Evolutionary conservation across 2,797 vertebrate species (phyloP).

Genomic region (Delichon dasypus): DNA sequence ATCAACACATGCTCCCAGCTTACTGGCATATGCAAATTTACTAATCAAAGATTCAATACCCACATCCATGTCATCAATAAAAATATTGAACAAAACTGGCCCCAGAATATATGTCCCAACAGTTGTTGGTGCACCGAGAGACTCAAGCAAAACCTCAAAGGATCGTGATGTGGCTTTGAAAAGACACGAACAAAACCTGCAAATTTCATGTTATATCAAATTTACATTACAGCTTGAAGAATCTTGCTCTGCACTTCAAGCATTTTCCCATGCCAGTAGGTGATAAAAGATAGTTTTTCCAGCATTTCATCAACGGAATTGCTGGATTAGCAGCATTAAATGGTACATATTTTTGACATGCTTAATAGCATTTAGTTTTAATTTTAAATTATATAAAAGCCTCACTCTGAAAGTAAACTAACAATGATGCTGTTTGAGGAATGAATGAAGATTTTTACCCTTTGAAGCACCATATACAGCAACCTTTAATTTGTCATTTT

Average conservation of each 20-base stretch:
- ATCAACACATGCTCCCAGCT: no score
- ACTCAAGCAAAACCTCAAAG: not conserved
- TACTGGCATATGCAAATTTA: no score
- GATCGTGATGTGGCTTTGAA: not conserved
- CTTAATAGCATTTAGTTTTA: not conserved
- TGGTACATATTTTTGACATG: not conserved
- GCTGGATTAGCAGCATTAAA: not conserved
- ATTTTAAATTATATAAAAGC: not conserved
- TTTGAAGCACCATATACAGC: not conserved
- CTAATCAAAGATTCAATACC: no score
- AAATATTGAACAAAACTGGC: no score
- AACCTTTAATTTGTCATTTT: not conserved
- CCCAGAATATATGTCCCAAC: not conserved
- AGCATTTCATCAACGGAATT: not conserved
- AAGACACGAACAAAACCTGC: not conserved
- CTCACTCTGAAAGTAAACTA: not conserved
- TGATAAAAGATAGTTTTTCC: not conserved
- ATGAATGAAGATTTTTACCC: not conserved
- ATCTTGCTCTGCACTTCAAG: not conserved
- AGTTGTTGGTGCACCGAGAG: not conserved
- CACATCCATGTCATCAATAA: no score
- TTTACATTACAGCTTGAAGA: not conserved
- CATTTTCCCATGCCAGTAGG: not conserved
- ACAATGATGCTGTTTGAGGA: not conserved
- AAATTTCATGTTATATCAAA: not conserved